Conservation (phyloP, 2,888 invertebrate species). For the Cyclophora albipunctata region DNA sequence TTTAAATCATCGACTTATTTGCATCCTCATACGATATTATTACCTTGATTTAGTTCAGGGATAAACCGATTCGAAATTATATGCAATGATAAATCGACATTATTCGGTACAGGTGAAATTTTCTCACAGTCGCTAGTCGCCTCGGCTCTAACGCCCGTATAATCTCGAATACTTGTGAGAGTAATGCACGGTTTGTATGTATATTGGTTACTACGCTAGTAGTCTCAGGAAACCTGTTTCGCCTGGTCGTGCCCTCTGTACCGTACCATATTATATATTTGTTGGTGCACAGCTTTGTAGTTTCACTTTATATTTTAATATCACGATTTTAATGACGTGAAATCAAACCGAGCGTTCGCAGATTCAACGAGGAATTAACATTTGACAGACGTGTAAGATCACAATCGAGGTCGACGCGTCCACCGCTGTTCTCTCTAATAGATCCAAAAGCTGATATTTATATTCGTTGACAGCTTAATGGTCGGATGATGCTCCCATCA, state of each 20-base stretch:
- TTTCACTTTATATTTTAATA: conserved; percentile 61
- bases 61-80: conserved; percentile 26
- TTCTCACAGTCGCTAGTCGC: conserved; percentile 61
- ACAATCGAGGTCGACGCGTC: conserved; percentile 22
- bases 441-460: conserved; percentile 27
- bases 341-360: conserved; percentile 22
- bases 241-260: conserved; percentile 63
- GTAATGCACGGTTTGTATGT: conserved; percentile 63
- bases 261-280: conserved; percentile 49
- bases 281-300: conserved; percentile 45
- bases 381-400: conserved; percentile 21
- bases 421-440: conserved; percentile 10
- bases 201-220: conserved; percentile 71
- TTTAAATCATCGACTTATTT: conserved; percentile 26
- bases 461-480: conserved; percentile 41
- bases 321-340: conserved; percentile 36
- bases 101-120: conserved; percentile 58
- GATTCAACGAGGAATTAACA: conserved; percentile 9
- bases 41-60: conserved; percentile 20
- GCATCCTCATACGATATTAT: conserved; percentile 18
- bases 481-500: conserved; percentile 27
- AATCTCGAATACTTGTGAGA: conserved; percentile 54
- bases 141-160: conserved; percentile 44
- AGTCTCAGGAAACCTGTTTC: conserved; percentile 65
- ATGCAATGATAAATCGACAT: conserved; percentile 38